These are phyloP conservation scores for Sinocyclocheilus rhinocerous DNA, from an alignment of 2,113 vertebrate species.

Conservation along the genomic window DNA sequence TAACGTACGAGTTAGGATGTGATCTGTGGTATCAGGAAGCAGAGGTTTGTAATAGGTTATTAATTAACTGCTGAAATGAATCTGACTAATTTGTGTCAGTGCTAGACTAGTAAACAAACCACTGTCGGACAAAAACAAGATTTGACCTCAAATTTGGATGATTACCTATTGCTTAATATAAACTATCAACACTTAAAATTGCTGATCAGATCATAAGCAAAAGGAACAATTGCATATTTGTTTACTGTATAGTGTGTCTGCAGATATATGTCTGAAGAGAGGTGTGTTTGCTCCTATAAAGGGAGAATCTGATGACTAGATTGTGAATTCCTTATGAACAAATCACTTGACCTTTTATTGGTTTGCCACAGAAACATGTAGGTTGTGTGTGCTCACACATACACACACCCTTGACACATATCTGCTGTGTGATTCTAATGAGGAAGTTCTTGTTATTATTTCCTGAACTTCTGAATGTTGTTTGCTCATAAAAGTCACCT, in stretches of 20 bases:
- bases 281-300: neutral
- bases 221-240: neutral
- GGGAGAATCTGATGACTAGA: neutral
- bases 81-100: neutral
- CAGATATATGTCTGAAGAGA: neutral
- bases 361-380: neutral
- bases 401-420: neutral
- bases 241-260: neutral
- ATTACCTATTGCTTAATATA: neutral
- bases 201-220: neutral
- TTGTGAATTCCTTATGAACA: slow-evolving; percentile 16
- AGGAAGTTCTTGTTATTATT: slow-evolving; percentile 20
- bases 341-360: slow-evolving; percentile 31
- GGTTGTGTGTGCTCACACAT: neutral
- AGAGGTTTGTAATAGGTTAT: slow-evolving; percentile 22
- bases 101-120: neutral
- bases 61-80: slow-evolving; percentile 32
- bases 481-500: slow-evolving; percentile 1
- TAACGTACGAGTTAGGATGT: neutral
- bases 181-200: neutral
- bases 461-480: neutral
- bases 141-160: neutral
- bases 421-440: neutral
- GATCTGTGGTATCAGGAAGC: slow-evolving; percentile 19
- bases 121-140: neutral